Evolutionary conservation across 2,797 vertebrate genomes (phyloP), one percentile per base, ranked within the genome.

Genomic region (Rhadinocentrus ornatus): DNA sequence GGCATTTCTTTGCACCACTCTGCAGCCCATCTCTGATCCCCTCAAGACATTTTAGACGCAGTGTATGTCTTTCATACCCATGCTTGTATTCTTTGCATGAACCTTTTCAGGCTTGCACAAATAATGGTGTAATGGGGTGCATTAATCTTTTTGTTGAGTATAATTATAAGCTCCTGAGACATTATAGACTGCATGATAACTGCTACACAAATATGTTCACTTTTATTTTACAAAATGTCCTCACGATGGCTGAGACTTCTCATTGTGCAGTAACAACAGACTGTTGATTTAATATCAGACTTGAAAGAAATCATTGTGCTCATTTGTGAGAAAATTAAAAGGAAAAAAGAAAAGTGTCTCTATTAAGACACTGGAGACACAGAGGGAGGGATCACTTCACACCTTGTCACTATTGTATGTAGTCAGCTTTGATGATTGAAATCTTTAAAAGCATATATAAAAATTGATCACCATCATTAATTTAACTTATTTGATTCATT

Each of bases 111-210:
- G 71, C 55, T 83, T 18, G 22, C 44, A 41, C 3, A 66, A 63
- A 80, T 75, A 65, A 71, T 10, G 34, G 62, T 69, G 63, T 65
- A 82, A 80, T 68, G 50, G 35, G 75, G 72, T 29, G 62, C 82
- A 80, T 57, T 61, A 31, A 48, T 71, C 56, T 70, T 71, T 67
- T 69, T 69, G 66, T 53, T 13, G 13, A 20, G 56, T 68, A 83
- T 74, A 76, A 77, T 62, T 55, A 57, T 59, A 48, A 57, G 68
- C 32, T 29, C 66, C 68, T 56, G 59, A 65, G 59, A 66, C 44
- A 48, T 15, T 31, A 4, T 3, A 46, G 31, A n/a, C 9, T 29
- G 34, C 37, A 58, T 48, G 50, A 67, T 58, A 32, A 66, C 31
- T 39, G n/a, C 59, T 16, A 18, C 16, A 62, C 5, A 35, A 34